Conservation (phyloP, 2,113 vertebrate genomes). For the Varanus komodoensis region DNA sequence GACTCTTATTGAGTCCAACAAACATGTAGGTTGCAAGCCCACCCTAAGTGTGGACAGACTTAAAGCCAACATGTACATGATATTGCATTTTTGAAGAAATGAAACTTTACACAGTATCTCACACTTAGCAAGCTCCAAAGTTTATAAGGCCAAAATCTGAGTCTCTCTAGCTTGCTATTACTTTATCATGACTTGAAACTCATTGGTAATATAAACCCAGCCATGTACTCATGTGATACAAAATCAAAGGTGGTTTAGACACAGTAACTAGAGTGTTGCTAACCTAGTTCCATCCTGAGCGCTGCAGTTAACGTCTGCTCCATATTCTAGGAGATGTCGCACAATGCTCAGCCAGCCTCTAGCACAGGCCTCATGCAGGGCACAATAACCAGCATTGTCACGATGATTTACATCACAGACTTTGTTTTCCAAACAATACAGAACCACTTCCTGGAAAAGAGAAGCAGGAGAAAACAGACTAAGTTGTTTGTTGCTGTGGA, state of each 20-base stretch:
- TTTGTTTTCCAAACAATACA: slow-evolving; percentile 92
- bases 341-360: slow-evolving; percentile 92
- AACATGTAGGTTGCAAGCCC: neutral
- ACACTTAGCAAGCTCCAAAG: neutral
- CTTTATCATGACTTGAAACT: neutral
- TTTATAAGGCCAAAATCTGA: neutral
- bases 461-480: slow-evolving; percentile 3
- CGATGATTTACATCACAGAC: slow-evolving; percentile 94
- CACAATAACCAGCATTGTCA: slow-evolving; percentile 94
- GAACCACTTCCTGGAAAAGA: slow-evolving; percentile 89
- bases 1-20: neutral
- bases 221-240: neutral
- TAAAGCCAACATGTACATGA: neutral
- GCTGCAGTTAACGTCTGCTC: slow-evolving; percentile 95
- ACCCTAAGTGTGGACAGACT: neutral
- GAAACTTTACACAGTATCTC: neutral
- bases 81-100: neutral
- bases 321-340: slow-evolving; percentile 90
- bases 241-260: neutral
- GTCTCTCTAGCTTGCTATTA: neutral
- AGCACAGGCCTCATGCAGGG: slow-evolving; percentile 93
- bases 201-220: neutral
- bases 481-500: slow-evolving; percentile 12
- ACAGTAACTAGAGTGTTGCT: neutral
- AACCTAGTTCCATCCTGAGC: slow-evolving; percentile 96